Percentiles rank a stretch among this genome's conserved stretches.
Conservation (phyloP, 2,888 invertebrate genomes). For the Pomacea canaliculata region DNA sequence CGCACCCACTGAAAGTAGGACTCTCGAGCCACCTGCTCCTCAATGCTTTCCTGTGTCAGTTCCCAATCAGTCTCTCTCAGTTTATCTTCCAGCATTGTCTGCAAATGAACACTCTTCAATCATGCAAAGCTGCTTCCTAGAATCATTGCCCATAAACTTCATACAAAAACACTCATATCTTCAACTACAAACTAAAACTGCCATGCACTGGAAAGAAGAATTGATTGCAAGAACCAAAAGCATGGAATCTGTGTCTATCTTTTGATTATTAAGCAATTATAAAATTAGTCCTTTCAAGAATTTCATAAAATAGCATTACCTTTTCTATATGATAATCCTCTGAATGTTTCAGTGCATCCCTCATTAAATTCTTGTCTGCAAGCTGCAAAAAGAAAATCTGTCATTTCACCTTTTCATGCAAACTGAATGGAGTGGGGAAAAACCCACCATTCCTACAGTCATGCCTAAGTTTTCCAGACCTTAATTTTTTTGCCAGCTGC, state of each 20-base stretch:
- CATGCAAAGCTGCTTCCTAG: background rate
- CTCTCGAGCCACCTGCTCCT: constrained; percentile 88
- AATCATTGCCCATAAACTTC: background rate
- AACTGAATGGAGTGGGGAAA: no score
- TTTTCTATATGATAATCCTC: constrained; percentile 86
- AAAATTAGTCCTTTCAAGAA: background rate
- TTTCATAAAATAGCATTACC: constrained; percentile 68
- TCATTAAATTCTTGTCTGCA: constrained; percentile 79
- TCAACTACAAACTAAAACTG: no score
- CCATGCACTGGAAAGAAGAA: no score
- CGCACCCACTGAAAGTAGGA: constrained; percentile 85
- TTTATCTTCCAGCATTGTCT: constrained; percentile 92
- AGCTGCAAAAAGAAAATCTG: constrained; percentile 66
- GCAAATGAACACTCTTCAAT: background rate
- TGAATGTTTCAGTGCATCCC: constrained; percentile 82
- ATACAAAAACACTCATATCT: background rate
- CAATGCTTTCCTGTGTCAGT: constrained; percentile 89
- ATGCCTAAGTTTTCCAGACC: no score
- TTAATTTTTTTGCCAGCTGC: no score
- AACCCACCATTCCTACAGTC: no score
- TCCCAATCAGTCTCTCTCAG: constrained; percentile 91
- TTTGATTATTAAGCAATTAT: background rate
- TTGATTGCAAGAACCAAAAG: no score
- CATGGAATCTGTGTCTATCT: background rate
- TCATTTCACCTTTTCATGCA: no score